Conservation (phyloP, 1,140 invertebrate genomes). For the Cryptotermes secundus region DNA sequence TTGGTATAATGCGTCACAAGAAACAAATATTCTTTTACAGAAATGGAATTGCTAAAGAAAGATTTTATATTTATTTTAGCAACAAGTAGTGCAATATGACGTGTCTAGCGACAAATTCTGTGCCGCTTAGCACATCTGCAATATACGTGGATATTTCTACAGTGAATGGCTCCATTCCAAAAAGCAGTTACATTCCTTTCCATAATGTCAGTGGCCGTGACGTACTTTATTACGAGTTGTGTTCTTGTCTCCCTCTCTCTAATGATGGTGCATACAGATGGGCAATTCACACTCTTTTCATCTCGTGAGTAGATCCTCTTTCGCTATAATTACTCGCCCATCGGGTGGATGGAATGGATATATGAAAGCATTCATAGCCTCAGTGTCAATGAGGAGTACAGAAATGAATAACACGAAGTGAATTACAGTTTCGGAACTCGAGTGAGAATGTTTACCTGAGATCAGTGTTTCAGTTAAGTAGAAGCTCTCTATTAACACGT, state of each 20-base stretch:
- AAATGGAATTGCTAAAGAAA: background rate
- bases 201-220: background rate
- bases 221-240: background rate
- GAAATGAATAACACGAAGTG: background rate
- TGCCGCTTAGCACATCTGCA: background rate
- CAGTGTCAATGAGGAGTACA: background rate
- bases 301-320: background rate
- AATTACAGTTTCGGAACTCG: conserved; percentile 13
- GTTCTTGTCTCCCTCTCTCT: background rate
- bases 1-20: background rate
- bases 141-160: background rate
- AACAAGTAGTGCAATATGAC: background rate
- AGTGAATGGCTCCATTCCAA: background rate
- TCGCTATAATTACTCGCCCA: conserved; percentile 4
- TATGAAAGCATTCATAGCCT: background rate
- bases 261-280: background rate
- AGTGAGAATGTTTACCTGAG: conserved; percentile 1
- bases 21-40: background rate
- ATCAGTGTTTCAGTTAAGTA: background rate
- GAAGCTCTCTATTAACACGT: conserved; percentile 1
- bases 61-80: background rate
- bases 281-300: conserved; percentile 16
- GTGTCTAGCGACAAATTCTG: background rate
- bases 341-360: background rate
- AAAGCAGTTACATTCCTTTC: background rate